Base-by-base conservation (phyloP, 2,113 vertebrate genomes). In the Colossoma macropomum region DNA sequence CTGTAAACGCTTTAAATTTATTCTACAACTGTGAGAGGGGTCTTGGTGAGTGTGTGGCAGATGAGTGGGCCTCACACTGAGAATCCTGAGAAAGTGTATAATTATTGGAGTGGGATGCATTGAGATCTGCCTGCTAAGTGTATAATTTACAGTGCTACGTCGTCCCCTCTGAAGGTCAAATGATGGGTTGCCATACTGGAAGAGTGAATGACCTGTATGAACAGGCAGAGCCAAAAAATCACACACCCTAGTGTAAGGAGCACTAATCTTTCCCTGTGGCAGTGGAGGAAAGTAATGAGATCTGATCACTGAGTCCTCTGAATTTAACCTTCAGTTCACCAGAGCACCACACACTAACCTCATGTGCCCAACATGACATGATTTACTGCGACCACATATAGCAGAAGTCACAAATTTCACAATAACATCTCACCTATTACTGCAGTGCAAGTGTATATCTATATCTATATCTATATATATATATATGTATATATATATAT, bases 51-150 rank as follows among this genome's bases (percentile, higher is more conserved):
- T 17, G 60, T 27, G 72, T 72, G 65, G 66, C 77, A 50, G 21
- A 41, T 72, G 62, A 13, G 50, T 80, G 59, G 11, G 74, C 79
- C 63, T 82, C 80, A 69, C 75, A 62, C 77, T 66, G 68, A 45
- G 65, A 74, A 32, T 79, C 71, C 63, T 83, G 27, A 11, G 73
- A 77, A 73, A 80, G 52, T 59, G 59, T 77, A 32, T 81, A 86
- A 86, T 86, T 86, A 86, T 77, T 81, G 52, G 68, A 45, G 52
- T 54, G 65, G 85, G 77, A 86, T 56, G 65, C 68, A 27, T 66
- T 41, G 81, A 78, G 70, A 60, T 60, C 72, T 63, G 77, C 78
- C 74, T 59, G 38, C 27, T 19, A 48, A 66, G 73, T 74, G 70
- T 78, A 62, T 81, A 66, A 82, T 82, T 82, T 38, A 56, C 74